Conservation (phyloP, 2,888 invertebrate genomes). For the Vanessa cardui region DNA sequence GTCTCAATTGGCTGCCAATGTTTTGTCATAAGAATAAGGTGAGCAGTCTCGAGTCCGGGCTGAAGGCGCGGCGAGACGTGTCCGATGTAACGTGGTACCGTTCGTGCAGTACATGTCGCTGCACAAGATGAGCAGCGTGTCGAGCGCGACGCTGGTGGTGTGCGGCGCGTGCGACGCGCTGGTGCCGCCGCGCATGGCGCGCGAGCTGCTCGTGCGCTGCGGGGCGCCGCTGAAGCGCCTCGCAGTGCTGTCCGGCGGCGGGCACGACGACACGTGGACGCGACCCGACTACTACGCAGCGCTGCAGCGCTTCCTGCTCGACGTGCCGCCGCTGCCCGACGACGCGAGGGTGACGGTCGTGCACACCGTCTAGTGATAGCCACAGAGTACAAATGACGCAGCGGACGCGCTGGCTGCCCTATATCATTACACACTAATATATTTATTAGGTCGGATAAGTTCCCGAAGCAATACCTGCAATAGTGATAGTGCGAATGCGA, state of each 20-base stretch:
- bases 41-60: constrained; percentile 32
- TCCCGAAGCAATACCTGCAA: too few relatives aligned
- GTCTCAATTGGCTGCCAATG: constrained; percentile 89
- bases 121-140: constrained; percentile 88
- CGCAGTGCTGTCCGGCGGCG: constrained; percentile 90
- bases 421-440: too few relatives aligned
- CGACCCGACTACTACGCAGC: constrained; percentile 89
- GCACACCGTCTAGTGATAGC: not conserved
- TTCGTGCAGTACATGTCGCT: constrained; percentile 87
- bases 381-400: too few relatives aligned
- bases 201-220: constrained; percentile 88
- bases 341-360: not conserved
- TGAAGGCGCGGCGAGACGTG: not conserved
- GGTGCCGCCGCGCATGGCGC: constrained; percentile 96
- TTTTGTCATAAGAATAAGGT: constrained; percentile 97
- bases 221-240: constrained; percentile 90
- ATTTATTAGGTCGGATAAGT: too few relatives aligned
- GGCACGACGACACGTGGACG: constrained; percentile 98
- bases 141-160: constrained; percentile 92
- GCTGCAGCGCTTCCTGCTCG: constrained; percentile 78
- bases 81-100: not conserved
- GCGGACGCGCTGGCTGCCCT: too few relatives aligned
- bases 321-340: constrained; percentile 60
- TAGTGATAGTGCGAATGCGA: too few relatives aligned
- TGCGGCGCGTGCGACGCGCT: constrained; percentile 93